Evolutionary conservation across 2,113 vertebrate genomes (phyloP).

Genomic region (Sturnus vulgaris): DNA sequence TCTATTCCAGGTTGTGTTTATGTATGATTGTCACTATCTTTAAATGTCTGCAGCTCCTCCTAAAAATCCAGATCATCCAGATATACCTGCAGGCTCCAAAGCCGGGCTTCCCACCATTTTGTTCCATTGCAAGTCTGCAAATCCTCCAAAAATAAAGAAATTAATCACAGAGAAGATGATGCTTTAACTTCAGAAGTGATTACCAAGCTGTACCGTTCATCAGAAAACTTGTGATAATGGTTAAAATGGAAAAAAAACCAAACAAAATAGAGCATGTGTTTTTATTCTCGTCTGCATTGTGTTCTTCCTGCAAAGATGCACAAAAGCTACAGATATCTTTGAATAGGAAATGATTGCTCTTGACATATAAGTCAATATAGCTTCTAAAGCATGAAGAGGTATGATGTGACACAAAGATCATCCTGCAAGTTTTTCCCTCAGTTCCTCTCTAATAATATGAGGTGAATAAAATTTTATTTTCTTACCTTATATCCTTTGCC

Average conservation of each 20-base stretch:
- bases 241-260: neutral
- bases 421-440: neutral
- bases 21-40: neutral
- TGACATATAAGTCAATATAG: constrained; percentile 17
- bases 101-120: neutral
- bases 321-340: neutral
- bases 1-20: neutral
- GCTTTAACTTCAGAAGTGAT: neutral
- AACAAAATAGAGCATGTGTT: neutral
- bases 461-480: neutral
- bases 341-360: constrained; percentile 6
- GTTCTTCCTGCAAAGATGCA: neutral
- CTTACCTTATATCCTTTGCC: neutral
- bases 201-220: neutral
- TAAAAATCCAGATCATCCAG: neutral
- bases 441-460: neutral
- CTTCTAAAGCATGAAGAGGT: neutral
- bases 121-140: neutral
- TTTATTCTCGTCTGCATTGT: neutral
- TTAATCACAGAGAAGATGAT: neutral
- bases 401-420: neutral
- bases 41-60: neutral
- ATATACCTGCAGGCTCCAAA: neutral
- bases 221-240: neutral
- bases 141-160: neutral